Evolutionary conservation across 2,888 invertebrate genomes (phyloP).

Genomic region (Drosophila paramelanica): DNA sequence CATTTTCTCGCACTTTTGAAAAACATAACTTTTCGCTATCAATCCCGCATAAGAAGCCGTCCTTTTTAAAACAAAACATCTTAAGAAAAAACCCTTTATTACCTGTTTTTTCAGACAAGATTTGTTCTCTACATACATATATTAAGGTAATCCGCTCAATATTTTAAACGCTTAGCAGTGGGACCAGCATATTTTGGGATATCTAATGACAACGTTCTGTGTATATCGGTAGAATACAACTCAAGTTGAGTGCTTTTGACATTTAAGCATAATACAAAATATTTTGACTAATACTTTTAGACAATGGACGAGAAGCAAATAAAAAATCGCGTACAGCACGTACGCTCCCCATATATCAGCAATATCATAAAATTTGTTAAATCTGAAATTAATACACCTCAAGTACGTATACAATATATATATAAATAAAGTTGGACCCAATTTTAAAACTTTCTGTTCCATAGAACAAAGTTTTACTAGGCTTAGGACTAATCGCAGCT

Average conservation of each 20-base stretch:
- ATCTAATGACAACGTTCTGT: not conserved
- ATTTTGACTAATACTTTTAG: not conserved
- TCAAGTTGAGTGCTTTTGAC: not conserved
- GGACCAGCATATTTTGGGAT: not conserved
- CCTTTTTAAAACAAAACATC: too few relatives aligned
- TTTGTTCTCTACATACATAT: too few relatives aligned
- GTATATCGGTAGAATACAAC: not conserved
- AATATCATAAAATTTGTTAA: slow-evolving; percentile 92
- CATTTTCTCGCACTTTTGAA: too few relatives aligned
- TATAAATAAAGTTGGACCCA: too few relatives aligned
- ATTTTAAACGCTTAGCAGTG: not conserved
- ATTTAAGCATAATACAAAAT: not conserved
- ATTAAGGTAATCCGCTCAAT: too few relatives aligned
- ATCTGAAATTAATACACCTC: slow-evolving; percentile 94
- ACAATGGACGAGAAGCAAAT: slow-evolving; percentile 34
- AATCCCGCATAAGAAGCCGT: too few relatives aligned
- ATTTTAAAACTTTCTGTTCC: slow-evolving; percentile 60
- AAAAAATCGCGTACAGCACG: slow-evolving; percentile 23
- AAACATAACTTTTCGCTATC: too few relatives aligned
- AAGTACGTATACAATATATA: slow-evolving; percentile 88
- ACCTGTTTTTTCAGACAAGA: too few relatives aligned
- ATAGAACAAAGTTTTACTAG: slow-evolving; percentile 94
- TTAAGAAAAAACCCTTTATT: too few relatives aligned
- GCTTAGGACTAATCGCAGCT: slow-evolving; percentile 90
- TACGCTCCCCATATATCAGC: slow-evolving; percentile 85